Percentiles rank a stretch among this genome's conserved stretches.
These are phyloP conservation scores for Venusia cambrica DNA, from an alignment of 2,888 invertebrate genomes.

Conservation along the genomic window DNA sequence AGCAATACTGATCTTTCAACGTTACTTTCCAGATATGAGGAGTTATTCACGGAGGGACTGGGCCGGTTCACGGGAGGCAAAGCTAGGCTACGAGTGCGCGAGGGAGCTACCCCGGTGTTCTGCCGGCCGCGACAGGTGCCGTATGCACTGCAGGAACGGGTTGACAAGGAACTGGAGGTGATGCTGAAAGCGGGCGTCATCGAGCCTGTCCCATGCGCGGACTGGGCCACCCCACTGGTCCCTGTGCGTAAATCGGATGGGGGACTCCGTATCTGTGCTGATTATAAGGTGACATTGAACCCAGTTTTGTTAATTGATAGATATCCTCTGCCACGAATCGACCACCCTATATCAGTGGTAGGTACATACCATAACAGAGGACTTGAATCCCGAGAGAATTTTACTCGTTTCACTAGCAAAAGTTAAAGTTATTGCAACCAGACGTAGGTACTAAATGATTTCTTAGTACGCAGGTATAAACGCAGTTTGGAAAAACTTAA, in stretches of 20 bases:
- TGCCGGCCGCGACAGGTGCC: conserved; percentile 29
- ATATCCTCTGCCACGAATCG: conserved; percentile 30
- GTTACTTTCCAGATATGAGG: conserved; percentile 3
- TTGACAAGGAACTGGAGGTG: conserved; percentile 17
- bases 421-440: no score
- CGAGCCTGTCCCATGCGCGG: no score
- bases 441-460: no score
- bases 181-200: conserved; percentile 19
- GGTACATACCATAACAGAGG: no score
- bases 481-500: no score
- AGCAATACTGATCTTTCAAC: background rate
- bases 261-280: conserved; percentile 17
- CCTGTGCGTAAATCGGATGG: conserved; percentile 15
- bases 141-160: conserved; percentile 19
- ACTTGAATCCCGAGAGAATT: no score
- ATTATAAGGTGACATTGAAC: conserved; percentile 22
- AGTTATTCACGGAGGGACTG: conserved; percentile 13
- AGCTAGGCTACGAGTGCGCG: conserved; percentile 24
- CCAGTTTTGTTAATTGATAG: conserved; percentile 21
- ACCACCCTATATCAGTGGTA: no score
- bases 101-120: conserved; percentile 28
- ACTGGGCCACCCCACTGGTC: conserved; percentile 18
- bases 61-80: conserved; percentile 23
- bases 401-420: no score
- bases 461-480: no score